Conservation (phyloP, 2,888 invertebrate genomes). For the Agrypnus murinus region DNA sequence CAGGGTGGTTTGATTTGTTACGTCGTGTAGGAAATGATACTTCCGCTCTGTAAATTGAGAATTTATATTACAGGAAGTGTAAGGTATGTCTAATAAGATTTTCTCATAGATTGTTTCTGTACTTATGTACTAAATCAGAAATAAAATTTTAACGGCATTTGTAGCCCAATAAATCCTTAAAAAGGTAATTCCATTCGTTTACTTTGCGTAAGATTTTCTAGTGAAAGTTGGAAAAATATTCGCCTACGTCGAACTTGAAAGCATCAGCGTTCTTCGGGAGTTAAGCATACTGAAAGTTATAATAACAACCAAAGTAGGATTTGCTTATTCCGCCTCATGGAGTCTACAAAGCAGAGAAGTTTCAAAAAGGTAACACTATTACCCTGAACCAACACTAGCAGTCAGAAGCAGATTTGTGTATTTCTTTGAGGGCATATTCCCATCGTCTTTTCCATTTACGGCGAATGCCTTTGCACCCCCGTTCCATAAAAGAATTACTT, state of each 20-base stretch:
- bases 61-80: not conserved
- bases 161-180: no score
- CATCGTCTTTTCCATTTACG: conserved; percentile 47
- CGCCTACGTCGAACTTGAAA: conserved; percentile 39
- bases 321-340: conserved; percentile 55
- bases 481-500: conserved; percentile 42
- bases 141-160: no score
- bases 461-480: conserved; percentile 43
- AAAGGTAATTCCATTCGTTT: not conserved
- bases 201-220: conserved; percentile 26
- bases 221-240: conserved; percentile 43
- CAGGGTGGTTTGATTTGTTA: conserved; percentile 26
- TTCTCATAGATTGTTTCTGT: no score
- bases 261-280: conserved; percentile 43
- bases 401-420: conserved; percentile 48
- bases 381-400: conserved; percentile 47
- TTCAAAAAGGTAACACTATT: conserved; percentile 48
- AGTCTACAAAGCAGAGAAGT: conserved; percentile 45
- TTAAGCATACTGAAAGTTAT: conserved; percentile 52
- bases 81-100: no score
- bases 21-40: conserved; percentile 30
- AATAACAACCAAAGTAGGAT: conserved; percentile 55
- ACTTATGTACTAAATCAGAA: conserved; percentile 5
- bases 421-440: conserved; percentile 48
- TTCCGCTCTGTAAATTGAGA: conserved; percentile 32